These are phyloP conservation scores for Sebastes nivosus DNA, from an alignment of 2,797 vertebrate species.

Conservation along the genomic window DNA sequence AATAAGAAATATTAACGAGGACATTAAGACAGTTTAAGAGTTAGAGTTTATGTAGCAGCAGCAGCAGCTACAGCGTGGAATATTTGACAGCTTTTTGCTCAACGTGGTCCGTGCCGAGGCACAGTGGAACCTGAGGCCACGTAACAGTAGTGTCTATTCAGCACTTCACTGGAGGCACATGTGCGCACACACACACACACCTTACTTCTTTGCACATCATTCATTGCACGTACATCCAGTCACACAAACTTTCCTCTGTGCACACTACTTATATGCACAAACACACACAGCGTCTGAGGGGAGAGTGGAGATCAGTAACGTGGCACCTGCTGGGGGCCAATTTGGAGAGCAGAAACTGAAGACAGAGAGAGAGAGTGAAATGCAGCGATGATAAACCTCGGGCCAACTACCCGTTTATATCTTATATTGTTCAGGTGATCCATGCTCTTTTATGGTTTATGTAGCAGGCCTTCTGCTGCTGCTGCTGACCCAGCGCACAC, in stretches of 20 bases:
- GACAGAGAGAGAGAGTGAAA: not conserved
- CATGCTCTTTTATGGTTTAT: conserved; percentile 31
- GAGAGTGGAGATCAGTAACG: conserved; percentile 17
- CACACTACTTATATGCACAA: conserved; percentile 4
- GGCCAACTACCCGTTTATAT: conserved; percentile 8
- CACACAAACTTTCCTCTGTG: conserved; percentile 21
- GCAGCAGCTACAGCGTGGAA: not conserved
- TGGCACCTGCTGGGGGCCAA: conserved; percentile 40
- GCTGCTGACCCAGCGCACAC: conserved; percentile 45
- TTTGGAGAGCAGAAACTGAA: conserved; percentile 2
- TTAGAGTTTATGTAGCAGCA: not conserved
- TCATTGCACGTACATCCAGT: conserved; percentile 11
- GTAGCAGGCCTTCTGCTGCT: conserved; percentile 15
- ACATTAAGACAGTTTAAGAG: not conserved
- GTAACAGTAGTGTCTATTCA: conserved; percentile 45
- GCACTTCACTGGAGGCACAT: conserved; percentile 18
- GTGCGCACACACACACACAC: not conserved
- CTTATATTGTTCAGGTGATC: conserved; percentile 22
- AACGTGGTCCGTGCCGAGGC: not conserved
- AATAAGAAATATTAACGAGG: not conserved
- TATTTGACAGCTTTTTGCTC: conserved; percentile 24
- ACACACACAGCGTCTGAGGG: conserved; percentile 9
- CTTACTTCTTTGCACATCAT: conserved; percentile 1
- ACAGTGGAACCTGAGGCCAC: conserved; percentile 19
- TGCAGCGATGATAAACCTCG: conserved; percentile 3